phyloP scores from a whole-genome alignment of 2,888 invertebrate species.

The Xanthorhoe spadicearia region DNA sequence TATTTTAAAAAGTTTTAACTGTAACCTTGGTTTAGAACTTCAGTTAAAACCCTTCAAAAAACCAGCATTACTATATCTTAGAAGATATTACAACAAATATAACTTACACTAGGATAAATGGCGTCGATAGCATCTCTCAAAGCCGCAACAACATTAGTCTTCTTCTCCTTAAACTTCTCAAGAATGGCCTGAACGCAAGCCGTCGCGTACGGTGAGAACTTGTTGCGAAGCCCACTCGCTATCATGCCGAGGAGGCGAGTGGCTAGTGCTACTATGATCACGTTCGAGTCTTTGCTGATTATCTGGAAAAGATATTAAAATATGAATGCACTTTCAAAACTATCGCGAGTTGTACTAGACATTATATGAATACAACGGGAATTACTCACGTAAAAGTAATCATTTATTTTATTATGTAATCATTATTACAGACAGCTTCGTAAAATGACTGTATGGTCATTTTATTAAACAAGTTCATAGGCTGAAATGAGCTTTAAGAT shows the following conservation, averaged over 20 bases:
- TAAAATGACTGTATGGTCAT: too few relatives aligned
- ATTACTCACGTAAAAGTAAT: too few relatives aligned
- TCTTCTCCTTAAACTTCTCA: conserved; percentile 99
- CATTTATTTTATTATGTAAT: too few relatives aligned
- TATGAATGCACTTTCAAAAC: too few relatives aligned
- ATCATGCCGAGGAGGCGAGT: conserved; percentile 92
- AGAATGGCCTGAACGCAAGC: conserved; percentile 91
- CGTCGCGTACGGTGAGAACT: conserved; percentile 93
- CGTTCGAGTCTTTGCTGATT: conserved; percentile 97
- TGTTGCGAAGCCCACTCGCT: conserved; percentile 93
- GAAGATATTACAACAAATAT: not conserved
- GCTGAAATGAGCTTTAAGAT: too few relatives aligned
- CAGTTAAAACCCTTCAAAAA: too few relatives aligned
- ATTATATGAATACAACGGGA: too few relatives aligned
- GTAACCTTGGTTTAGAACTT: too few relatives aligned
- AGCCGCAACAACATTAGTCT: conserved; percentile 93
- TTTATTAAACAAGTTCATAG: too few relatives aligned
- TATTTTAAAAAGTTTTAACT: too few relatives aligned
- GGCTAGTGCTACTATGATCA: conserved; percentile 94
- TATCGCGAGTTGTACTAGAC: too few relatives aligned
- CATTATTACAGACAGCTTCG: too few relatives aligned
- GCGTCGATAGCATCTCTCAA: conserved; percentile 96
- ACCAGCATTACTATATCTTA: not conserved
- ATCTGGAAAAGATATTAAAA: conserved; percentile 88
- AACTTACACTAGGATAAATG: conserved; percentile 90